Evolutionary conservation across 2,113 vertebrate genomes (phyloP), one percentile per base, ranked within the genome.

Genomic region (Mirounga angustirostris): DNA sequence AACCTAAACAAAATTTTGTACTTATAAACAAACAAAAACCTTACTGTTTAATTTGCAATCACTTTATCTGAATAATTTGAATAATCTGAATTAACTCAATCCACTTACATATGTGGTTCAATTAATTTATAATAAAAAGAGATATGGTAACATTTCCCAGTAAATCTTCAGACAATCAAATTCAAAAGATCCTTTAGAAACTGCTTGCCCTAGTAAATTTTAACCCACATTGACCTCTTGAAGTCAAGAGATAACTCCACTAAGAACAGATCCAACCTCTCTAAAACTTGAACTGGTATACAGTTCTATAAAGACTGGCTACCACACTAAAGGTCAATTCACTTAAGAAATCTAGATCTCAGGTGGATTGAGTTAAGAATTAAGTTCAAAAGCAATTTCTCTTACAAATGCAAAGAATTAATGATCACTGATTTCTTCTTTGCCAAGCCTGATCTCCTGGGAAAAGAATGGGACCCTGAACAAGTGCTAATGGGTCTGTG

Each of bases 341-440:
- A 94, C n/a, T 96, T 97, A 96, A 90, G 91, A 94, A 90, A 96
- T 92, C 33, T 84, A 58, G 16, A 87, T 95, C 95, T 98, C 92
- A 52, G 65, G 59, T 92, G 95, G 12, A 33, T 81, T 97, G 61
- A 52, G 52, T 97, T 97, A 94, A 95, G 92, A 94, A 97, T 74
- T 94, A 95, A 94, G 93, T 96, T 97, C 95, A 96, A 86, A 96
- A 95, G n/a, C 28, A 97, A 95, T 76, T 89, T 50, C 30, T 94
- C 22, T 97, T 91, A 90, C 43, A 95, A 97, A 97, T 93, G 85
- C 79, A 92, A 93, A 95, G 92, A 96, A 92, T 81, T 97, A 98
- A 97, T 97, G 79, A 93, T 58, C 14, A 90, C 82, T 22, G 18
- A 96, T 87, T 94, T 95, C 56, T 92, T 93, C 80, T 95, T 91